phyloP scores from a whole-genome alignment of 2,113 vertebrate species.

The Clarias macrocephalus region DNA sequence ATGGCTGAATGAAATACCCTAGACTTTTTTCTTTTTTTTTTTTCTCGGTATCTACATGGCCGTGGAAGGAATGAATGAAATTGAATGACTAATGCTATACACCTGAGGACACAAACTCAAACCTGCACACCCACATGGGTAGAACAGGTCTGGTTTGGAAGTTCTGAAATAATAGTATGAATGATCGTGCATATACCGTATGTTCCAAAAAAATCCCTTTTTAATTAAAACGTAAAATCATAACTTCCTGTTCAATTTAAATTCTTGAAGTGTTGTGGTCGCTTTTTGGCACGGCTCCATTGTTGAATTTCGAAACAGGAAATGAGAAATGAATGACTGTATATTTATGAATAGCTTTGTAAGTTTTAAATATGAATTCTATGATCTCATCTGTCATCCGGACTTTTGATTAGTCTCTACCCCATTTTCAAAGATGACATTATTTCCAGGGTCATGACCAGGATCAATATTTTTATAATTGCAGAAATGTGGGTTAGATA shows the following conservation, averaged over 20 bases:
- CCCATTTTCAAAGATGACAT: not conserved
- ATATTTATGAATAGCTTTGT: not conserved
- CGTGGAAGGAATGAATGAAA: not conserved
- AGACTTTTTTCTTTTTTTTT: not conserved
- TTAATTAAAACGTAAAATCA: not conserved
- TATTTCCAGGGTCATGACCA: not conserved
- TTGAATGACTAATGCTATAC: slow-evolving; percentile 5
- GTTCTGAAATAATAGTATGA: not conserved
- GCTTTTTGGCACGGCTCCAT: not conserved
- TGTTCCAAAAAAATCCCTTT: not conserved
- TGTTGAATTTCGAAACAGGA: slow-evolving; percentile 22
- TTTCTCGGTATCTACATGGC: not conserved
- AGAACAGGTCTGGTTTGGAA: not conserved
- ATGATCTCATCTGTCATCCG: not conserved
- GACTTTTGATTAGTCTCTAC: not conserved
- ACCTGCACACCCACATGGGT: not conserved
- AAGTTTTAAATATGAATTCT: not conserved
- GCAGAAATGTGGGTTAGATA: not conserved
- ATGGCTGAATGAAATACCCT: not conserved
- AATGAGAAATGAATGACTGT: slow-evolving; percentile 22
- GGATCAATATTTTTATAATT: not conserved
- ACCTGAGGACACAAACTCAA: not conserved
- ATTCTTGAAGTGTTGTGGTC: not conserved
- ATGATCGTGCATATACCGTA: not conserved
- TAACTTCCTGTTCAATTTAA: slow-evolving; percentile 20